These are phyloP conservation scores for Coreoperca whiteheadi DNA, from an alignment of 2,113 vertebrate genomes.

Conservation along the genomic window DNA sequence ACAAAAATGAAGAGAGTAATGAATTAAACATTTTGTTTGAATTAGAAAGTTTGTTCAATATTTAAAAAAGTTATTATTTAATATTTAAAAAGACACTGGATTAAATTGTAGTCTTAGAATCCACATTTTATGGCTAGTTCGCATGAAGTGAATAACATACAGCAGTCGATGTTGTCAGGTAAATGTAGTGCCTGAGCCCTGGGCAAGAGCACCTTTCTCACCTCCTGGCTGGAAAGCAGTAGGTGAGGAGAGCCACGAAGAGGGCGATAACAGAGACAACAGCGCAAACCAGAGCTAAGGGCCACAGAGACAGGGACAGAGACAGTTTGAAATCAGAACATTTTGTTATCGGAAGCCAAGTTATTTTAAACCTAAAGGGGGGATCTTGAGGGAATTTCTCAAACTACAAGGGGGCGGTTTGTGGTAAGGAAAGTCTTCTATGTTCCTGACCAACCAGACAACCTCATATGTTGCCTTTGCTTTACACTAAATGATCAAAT, in stretches of 20 bases:
- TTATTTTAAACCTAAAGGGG: constrained; percentile 64
- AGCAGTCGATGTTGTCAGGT: constrained; percentile 51
- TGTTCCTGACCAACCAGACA: constrained; percentile 10
- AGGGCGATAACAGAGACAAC: constrained; percentile 64
- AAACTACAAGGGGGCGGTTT: constrained; percentile 12
- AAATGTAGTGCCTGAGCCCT: constrained; percentile 57
- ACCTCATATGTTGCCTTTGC: background rate
- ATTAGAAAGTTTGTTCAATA: background rate
- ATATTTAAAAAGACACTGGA: background rate
- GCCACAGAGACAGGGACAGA: constrained; percentile 61
- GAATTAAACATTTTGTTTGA: background rate
- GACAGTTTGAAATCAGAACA: constrained; percentile 63
- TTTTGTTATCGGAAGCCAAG: constrained; percentile 66
- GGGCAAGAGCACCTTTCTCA: constrained; percentile 59
- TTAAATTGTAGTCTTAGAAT: background rate
- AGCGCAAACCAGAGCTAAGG: constrained; percentile 64
- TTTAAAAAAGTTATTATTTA: background rate
- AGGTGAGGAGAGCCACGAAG: constrained; percentile 50
- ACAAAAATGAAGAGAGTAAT: background rate
- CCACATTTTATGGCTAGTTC: constrained; percentile 21
- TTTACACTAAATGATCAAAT: background rate
- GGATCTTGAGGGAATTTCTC: constrained; percentile 38
- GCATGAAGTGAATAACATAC: constrained; percentile 33
- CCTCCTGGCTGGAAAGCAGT: constrained; percentile 66
- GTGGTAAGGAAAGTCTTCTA: constrained; percentile 9